phyloP scores from a whole-genome alignment of 2,113 vertebrate species.

The Emberiza fucata region DNA sequence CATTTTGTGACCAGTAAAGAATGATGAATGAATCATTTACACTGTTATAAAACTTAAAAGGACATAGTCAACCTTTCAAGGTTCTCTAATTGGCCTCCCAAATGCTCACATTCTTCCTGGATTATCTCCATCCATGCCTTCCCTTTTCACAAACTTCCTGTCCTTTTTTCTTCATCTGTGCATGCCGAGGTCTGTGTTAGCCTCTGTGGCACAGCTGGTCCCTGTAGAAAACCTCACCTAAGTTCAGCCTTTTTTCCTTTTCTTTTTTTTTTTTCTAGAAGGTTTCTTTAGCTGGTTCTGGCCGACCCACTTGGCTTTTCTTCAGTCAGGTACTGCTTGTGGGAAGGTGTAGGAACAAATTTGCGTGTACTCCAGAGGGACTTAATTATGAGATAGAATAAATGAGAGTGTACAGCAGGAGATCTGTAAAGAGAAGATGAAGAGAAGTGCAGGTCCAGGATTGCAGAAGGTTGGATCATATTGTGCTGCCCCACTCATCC shows the following conservation, averaged over 20 bases:
- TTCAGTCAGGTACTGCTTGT: not conserved
- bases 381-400: not conserved
- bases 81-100: slow-evolving; percentile 19
- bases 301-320: not conserved
- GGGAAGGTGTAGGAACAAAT: not conserved
- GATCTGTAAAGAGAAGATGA: not conserved
- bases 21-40: slow-evolving; percentile 41
- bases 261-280: not conserved
- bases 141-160: not conserved
- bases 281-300: not conserved
- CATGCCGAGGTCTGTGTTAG: not conserved
- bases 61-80: not conserved
- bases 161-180: not conserved
- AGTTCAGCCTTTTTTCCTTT: not conserved
- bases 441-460: not conserved
- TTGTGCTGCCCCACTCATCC: not conserved
- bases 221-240: not conserved
- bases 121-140: not conserved
- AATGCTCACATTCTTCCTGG: not conserved
- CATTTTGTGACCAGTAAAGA: slow-evolving; percentile 44
- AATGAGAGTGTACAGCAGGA: not conserved
- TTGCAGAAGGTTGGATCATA: not conserved
- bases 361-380: not conserved
- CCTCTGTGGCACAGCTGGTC: not conserved
- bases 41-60: slow-evolving; percentile 18